phyloP scores from a whole-genome alignment of 2,888 invertebrate genomes.

The Watsonalla cultraria region DNA sequence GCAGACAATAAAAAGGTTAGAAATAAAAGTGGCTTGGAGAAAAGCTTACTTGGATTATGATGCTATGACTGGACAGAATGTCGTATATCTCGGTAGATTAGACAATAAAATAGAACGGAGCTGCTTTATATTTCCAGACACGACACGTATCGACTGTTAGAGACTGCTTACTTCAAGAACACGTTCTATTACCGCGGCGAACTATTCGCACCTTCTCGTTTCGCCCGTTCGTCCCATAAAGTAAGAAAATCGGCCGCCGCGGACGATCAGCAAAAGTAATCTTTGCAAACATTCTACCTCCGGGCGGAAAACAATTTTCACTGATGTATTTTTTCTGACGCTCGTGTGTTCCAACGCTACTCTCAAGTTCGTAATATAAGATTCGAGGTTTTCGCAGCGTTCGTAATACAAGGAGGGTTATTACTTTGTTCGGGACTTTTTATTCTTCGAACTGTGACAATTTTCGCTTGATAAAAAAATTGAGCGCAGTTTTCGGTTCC shows the following conservation, averaged over 20 bases:
- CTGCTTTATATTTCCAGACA: conserved; percentile 5
- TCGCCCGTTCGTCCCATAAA: conserved; percentile 42
- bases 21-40: background rate
- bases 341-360: conserved; percentile 24
- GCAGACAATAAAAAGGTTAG: background rate
- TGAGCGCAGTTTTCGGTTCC: background rate
- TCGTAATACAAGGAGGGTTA: conserved; percentile 19
- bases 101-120: background rate
- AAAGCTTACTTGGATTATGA: background rate
- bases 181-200: conserved; percentile 25
- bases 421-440: background rate
- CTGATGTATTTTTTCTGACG: conserved; percentile 52
- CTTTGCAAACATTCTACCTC: conserved; percentile 53
- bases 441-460: background rate
- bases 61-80: background rate
- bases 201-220: conserved; percentile 44
- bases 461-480: background rate
- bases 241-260: conserved; percentile 48
- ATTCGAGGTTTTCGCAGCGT: conserved; percentile 17
- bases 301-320: conserved; percentile 55
- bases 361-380: conserved; percentile 22
- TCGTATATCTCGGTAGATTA: background rate
- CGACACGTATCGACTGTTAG: conserved; percentile 9
- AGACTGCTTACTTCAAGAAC: conserved; percentile 12
- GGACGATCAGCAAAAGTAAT: conserved; percentile 57